These are phyloP conservation scores for Orthonychiurus folsomi DNA, from an alignment of 2,888 invertebrate genomes.

Conservation along the genomic window DNA sequence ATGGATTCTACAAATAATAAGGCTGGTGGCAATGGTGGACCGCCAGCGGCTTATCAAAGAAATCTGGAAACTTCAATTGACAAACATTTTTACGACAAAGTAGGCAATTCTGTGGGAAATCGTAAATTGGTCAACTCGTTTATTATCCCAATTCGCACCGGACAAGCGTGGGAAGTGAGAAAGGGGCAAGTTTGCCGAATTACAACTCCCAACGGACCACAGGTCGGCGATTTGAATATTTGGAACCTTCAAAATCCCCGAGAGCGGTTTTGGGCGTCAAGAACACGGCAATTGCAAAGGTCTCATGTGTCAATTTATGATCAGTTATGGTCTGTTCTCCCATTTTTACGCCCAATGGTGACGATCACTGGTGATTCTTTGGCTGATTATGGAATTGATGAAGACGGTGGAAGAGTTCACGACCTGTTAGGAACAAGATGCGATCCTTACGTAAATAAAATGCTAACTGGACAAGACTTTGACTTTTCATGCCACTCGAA, in stretches of 20 bases:
- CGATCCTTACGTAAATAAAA: constrained; percentile 48
- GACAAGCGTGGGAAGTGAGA: constrained; percentile 46
- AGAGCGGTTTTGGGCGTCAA: constrained; percentile 47
- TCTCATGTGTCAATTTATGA: constrained; percentile 47
- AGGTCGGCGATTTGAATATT: constrained; percentile 48
- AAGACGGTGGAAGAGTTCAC: constrained; percentile 47
- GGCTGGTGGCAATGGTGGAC: not conserved
- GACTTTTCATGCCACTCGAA: constrained; percentile 47
- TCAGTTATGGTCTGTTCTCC: constrained; percentile 48
- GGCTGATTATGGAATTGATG: constrained; percentile 47
- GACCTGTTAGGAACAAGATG: constrained; percentile 48
- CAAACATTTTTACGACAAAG: not conserved
- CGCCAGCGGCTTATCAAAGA: constrained; percentile 7
- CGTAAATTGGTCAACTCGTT: constrained; percentile 1
- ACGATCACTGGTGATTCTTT: constrained; percentile 49
- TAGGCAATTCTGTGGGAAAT: not conserved
- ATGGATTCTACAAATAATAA: not conserved
- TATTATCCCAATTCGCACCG: constrained; percentile 40
- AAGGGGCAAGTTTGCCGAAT: constrained; percentile 47
- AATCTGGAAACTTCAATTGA: not conserved
- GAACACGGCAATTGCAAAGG: constrained; percentile 48
- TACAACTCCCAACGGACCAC: constrained; percentile 46
- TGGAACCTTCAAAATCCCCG: constrained; percentile 48
- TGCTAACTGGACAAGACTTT: constrained; percentile 47
- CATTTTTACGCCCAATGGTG: constrained; percentile 48